These are phyloP conservation scores for Eristalis pertinax DNA, from an alignment of 2,888 invertebrate genomes.

Conservation along the genomic window DNA sequence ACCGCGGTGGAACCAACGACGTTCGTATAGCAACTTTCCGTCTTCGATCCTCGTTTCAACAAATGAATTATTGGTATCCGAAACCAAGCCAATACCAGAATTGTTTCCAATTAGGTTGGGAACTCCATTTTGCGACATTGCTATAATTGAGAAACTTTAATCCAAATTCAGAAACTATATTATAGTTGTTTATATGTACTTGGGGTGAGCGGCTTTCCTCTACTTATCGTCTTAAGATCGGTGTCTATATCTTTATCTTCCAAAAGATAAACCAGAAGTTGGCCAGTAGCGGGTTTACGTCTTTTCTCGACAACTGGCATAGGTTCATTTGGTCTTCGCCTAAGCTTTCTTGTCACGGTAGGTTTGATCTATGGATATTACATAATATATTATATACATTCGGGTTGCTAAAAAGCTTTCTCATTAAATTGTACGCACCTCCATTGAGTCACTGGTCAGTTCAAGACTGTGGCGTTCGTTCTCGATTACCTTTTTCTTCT, in stretches of 20 bases:
- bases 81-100: constrained; percentile 75
- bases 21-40: constrained; percentile 95
- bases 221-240: constrained; percentile 90
- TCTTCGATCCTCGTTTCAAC: constrained; percentile 95
- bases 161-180: neutral
- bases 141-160: constrained; percentile 42
- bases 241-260: constrained; percentile 94
- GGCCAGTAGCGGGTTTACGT: constrained; percentile 91
- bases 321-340: constrained; percentile 96
- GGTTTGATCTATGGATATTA: constrained; percentile 88
- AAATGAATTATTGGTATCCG: constrained; percentile 81
- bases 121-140: constrained; percentile 82
- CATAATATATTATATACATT: neutral
- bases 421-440: constrained; percentile 82
- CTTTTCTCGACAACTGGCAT: constrained; percentile 93
- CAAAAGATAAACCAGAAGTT: constrained; percentile 91
- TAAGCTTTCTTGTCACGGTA: constrained; percentile 95
- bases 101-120: constrained; percentile 73
- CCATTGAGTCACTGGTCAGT: constrained; percentile 92
- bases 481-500: constrained; percentile 94
- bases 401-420: neutral
- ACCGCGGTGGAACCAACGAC: constrained; percentile 97
- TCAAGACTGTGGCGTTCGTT: constrained; percentile 94
- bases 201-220: constrained; percentile 83
- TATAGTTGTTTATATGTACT: constrained; percentile 75